A percentile compares a stretch with the other conserved stretches of the same genome.
Conservation (phyloP, 2,888 invertebrate genomes). For the Lucinisca nassula region DNA sequence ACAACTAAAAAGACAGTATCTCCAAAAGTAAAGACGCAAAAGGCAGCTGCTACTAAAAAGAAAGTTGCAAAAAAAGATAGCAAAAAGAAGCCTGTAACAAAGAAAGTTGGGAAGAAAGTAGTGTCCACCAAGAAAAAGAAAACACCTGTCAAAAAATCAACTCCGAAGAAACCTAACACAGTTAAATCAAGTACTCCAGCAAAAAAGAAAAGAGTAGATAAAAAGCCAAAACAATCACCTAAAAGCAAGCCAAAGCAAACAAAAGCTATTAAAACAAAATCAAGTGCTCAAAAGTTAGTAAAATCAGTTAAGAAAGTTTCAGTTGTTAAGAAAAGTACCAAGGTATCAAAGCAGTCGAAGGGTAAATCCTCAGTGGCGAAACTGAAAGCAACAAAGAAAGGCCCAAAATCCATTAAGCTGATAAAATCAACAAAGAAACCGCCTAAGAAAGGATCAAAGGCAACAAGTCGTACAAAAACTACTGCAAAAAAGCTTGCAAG, state of each 20-base stretch:
- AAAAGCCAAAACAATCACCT: neutral
- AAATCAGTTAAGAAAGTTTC: neutral
- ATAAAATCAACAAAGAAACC: neutral
- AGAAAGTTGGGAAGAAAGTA: slow-evolving; percentile 7
- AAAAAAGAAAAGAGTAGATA: neutral
- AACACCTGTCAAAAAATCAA: neutral
- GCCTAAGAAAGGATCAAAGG: neutral
- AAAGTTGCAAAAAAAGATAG: neutral
- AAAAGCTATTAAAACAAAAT: neutral
- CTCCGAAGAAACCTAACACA: neutral
- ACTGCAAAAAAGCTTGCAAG: neutral
- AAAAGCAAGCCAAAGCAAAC: neutral
- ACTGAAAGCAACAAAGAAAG: neutral
- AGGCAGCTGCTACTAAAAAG: neutral
- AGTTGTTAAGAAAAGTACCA: neutral
- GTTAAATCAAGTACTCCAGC: neutral
- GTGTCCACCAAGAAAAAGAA: slow-evolving; percentile 3
- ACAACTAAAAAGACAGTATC: neutral
- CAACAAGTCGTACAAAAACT: neutral
- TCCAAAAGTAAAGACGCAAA: neutral
- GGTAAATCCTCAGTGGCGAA: neutral
- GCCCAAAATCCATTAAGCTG: neutral
- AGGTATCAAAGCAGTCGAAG: neutral
- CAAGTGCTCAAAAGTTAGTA: neutral
- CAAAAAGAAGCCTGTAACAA: slow-evolving; percentile 18